phyloP scores from a whole-genome alignment of 2,888 invertebrate genomes.

The Temnothorax unifasciatus region DNA sequence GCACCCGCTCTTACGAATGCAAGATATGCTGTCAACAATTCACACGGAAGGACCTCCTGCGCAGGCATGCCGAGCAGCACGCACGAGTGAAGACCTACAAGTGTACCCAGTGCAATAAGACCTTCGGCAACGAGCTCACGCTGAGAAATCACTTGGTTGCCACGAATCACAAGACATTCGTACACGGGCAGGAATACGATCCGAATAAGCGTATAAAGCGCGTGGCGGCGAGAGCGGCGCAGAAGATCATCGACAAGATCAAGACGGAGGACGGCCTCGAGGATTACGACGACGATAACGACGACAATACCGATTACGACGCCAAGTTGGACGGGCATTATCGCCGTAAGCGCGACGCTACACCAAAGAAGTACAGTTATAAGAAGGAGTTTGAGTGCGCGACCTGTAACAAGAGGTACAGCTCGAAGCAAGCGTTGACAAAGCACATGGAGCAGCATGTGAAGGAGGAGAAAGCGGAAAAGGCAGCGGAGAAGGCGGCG shows the following conservation, averaged over 20 bases:
- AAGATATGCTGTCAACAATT: constrained; percentile 81
- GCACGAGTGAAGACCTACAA: constrained; percentile 77
- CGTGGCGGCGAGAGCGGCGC: constrained; percentile 84
- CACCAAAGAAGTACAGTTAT: constrained; percentile 67
- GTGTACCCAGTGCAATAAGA: constrained; percentile 83
- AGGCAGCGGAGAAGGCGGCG: constrained; percentile 55
- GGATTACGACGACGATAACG: constrained; percentile 76
- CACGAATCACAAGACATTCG: constrained; percentile 83
- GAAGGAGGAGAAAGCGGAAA: constrained; percentile 78
- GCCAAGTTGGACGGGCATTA: constrained; percentile 62
- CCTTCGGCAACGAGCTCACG: constrained; percentile 83
- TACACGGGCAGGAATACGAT: constrained; percentile 83
- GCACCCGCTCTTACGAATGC: constrained; percentile 73
- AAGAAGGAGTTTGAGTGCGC: constrained; percentile 80
- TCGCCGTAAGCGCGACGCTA: constrained; percentile 57
- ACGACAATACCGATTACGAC: constrained; percentile 63
- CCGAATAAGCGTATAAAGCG: constrained; percentile 84
- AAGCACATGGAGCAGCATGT: constrained; percentile 84
- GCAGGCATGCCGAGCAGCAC: constrained; percentile 79
- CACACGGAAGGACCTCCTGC: constrained; percentile 77
- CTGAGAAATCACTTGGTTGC: constrained; percentile 85
- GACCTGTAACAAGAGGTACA: constrained; percentile 81
- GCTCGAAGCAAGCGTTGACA: constrained; percentile 81
- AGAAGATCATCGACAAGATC: constrained; percentile 84
- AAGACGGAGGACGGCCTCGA: constrained; percentile 82